phyloP scores from a whole-genome alignment of 1,140 invertebrate species.

The Calycopis cecrops region DNA sequence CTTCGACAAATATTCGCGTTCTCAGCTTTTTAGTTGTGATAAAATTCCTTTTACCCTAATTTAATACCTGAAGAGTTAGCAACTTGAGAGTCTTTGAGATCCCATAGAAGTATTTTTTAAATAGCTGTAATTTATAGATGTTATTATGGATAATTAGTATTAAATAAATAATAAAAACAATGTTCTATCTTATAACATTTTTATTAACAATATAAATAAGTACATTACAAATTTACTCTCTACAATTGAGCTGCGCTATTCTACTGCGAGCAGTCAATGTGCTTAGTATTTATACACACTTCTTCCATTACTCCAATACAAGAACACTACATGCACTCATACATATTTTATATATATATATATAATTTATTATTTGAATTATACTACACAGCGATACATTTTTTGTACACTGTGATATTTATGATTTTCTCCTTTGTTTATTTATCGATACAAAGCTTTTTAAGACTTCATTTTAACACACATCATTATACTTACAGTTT shows the following conservation, averaged over 20 bases:
- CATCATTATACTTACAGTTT: background rate
- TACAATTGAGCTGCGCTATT: conserved; percentile 72
- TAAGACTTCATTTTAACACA: conserved; percentile 5
- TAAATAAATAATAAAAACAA: conserved; percentile 25
- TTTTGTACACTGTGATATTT: conserved; percentile 3
- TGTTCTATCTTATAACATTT: conserved; percentile 65
- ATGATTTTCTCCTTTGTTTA: conserved; percentile 5
- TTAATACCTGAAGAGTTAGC: too few species aligned
- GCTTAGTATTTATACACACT: conserved; percentile 22
- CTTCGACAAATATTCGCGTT: too few species aligned
- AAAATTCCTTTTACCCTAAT: too few species aligned
- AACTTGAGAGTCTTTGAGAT: too few species aligned
- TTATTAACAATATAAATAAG: conserved; percentile 74
- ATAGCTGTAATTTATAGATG: too few species aligned
- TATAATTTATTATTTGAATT: conserved; percentile 1
- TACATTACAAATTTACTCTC: conserved; percentile 69
- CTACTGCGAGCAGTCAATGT: conserved; percentile 70
- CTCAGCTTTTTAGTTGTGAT: too few species aligned
- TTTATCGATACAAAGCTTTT: conserved; percentile 8
- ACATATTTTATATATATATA: conserved; percentile 35
- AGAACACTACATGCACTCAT: conserved; percentile 51
- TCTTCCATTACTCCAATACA: conserved; percentile 8
- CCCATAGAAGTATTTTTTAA: too few species aligned
- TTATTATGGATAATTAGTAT: background rate
- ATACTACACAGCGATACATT: background rate